Evolutionary conservation across 2,888 invertebrate species (phyloP), one percentile per base, ranked within the genome.

Genomic region (Idaea biselata): DNA sequence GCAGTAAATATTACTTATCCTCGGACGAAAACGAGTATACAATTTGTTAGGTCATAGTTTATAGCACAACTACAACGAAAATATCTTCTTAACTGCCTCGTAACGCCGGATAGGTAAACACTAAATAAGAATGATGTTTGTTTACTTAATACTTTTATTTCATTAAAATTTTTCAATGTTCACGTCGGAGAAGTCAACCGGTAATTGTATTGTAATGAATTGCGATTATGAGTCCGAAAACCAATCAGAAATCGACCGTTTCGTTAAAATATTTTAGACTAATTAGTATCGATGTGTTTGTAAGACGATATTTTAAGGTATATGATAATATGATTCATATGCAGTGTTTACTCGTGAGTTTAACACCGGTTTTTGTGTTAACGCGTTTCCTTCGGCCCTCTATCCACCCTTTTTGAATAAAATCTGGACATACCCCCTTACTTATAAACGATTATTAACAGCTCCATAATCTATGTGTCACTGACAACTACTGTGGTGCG

Each of bases 261-360:
- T 14, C 44, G 8, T 44, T 44, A 44, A 44, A 8, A 44, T 44
- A 44, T 44, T 44, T 44, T 44, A 44, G 14, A 44, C 44, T 11
- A 44, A 44, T 44, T 44, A 44, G 44, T 44, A 44, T 44, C 3
- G 11, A 11, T 14, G 44, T 44, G 44, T 44, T 8, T 44, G 44
- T 44, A 44, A 44, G 44, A 57, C 63, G 66, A 65, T 72, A 68
- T 70, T 65, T 68, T 63, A 65, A 66, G 60, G 66, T 60, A 17
- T 58, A 62, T 72, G 70, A 70, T 68, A 60, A 17, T 58, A 62
- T 72, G 70, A 70, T 68, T 70, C 71, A 72, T 63, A 64, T 70
- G 70, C 71, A 68, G 61, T 68, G 63, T 68, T 60, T 70, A 65
- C 63, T 63, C 64, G 62, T 72, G 65, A 64, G 67, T 70, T 70